A percentile compares a stretch with the other conserved stretches of the same genome.
These are phyloP conservation scores for Picus viridis DNA, from an alignment of 2,797 vertebrate genomes.

Conservation along the genomic window DNA sequence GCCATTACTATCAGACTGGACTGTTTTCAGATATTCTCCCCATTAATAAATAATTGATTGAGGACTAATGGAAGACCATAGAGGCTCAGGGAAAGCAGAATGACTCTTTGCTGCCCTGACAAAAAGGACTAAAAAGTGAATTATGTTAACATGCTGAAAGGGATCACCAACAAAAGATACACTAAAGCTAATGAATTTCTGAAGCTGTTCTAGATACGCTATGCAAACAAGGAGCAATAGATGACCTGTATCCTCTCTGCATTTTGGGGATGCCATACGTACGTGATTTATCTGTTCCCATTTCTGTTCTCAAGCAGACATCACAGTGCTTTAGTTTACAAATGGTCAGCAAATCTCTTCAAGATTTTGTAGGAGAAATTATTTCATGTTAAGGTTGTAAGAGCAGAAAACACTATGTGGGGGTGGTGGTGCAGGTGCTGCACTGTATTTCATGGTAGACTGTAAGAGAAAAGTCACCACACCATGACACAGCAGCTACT, in stretches of 20 bases:
- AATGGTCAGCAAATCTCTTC: neutral
- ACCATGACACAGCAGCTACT: neutral
- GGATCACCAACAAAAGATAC: neutral
- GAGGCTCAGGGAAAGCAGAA: neutral
- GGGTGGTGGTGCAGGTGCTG: neutral
- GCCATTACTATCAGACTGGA: neutral
- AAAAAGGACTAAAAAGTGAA: neutral
- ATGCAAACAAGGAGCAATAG: neutral
- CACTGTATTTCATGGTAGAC: neutral
- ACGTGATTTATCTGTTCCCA: neutral
- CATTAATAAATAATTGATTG: constrained; percentile 40
- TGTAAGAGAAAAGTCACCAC: neutral
- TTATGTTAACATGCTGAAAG: neutral
- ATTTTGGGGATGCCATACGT: neutral
- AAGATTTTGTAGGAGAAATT: neutral
- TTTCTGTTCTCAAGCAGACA: neutral
- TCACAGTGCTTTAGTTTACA: neutral
- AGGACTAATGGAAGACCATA: constrained; percentile 21
- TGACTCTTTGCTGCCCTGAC: neutral
- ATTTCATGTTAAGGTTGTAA: neutral
- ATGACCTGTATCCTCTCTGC: neutral
- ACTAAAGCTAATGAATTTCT: neutral
- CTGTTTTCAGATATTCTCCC: constrained; percentile 14
- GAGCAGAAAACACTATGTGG: neutral
- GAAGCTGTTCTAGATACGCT: neutral